Conservation (phyloP, 2,113 vertebrate genomes). For the Bubo bubo region DNA sequence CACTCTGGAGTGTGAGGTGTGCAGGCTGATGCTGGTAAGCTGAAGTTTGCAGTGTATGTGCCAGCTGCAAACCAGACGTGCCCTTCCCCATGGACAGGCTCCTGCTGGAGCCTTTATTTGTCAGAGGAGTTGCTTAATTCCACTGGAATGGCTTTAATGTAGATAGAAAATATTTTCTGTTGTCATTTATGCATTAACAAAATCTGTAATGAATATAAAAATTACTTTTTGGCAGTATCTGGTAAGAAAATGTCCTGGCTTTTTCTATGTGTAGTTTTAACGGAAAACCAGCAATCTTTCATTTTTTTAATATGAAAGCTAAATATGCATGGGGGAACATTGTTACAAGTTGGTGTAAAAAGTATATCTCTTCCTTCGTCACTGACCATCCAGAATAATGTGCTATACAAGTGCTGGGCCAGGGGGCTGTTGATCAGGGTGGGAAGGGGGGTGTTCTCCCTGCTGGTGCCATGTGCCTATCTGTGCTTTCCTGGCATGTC, state of each 20-base stretch:
- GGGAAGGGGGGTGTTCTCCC: background rate
- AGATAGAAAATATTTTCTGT: background rate
- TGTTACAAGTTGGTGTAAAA: background rate
- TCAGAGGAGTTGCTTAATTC: background rate
- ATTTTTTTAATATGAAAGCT: background rate
- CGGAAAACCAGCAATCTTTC: background rate
- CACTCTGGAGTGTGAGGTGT: background rate
- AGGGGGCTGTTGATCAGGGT: background rate
- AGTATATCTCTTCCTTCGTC: background rate
- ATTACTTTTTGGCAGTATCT: background rate
- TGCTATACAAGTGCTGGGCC: background rate
- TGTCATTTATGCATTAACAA: background rate
- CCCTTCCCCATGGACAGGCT: rapidly evolving
- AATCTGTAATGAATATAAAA: background rate
- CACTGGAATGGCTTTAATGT: background rate
- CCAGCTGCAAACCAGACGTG: background rate
- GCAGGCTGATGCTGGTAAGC: background rate
- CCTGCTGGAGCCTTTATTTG: background rate
- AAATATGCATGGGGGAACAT: rapidly evolving
- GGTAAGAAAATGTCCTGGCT: background rate
- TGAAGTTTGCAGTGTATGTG: rapidly evolving
- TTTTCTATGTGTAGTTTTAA: background rate
- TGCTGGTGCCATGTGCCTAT: rapidly evolving
- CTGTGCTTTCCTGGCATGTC: rapidly evolving
- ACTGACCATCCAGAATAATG: background rate